A percentile compares a stretch with the other conserved stretches of the same genome.
Evolutionary conservation across 2,113 vertebrate genomes (phyloP).

Genomic region (Passer montanus): DNA sequence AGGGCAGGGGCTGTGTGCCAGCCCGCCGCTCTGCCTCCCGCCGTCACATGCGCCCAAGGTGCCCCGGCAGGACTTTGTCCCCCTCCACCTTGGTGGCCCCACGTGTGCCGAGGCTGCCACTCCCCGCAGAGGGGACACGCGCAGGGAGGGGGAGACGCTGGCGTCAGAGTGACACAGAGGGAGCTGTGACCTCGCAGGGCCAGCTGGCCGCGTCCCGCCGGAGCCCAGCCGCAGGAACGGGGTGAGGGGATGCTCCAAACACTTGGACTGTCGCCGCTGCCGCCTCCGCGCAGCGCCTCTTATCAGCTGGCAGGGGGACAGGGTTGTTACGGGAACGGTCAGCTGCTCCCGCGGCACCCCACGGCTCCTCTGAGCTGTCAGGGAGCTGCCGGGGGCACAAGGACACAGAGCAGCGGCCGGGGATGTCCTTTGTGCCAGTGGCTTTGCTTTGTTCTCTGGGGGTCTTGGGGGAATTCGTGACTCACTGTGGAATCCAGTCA

Average conservation of each 20-base stretch:
- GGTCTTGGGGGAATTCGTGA: conserved; percentile 28
- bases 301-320: background rate
- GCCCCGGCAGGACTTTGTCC: background rate
- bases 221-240: background rate
- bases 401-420: background rate
- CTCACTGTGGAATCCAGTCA: conserved; percentile 18
- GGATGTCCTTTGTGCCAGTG: background rate
- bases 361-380: background rate
- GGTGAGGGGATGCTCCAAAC: background rate
- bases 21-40: background rate
- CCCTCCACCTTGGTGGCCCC: background rate
- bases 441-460: background rate
- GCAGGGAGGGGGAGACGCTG: background rate
- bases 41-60: background rate
- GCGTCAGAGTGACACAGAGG: background rate
- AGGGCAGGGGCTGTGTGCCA: background rate
- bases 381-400: background rate
- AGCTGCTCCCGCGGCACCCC: background rate
- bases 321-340: fast-evolving
- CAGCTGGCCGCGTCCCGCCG: fast-evolving
- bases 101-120: background rate
- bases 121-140: background rate
- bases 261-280: fast-evolving
- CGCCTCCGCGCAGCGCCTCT: background rate
- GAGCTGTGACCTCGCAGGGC: background rate